A percentile compares a stretch with the other conserved stretches of the same genome.
Evolutionary conservation across 2,888 invertebrate species (phyloP).

Genomic region (Dione vanillae): DNA sequence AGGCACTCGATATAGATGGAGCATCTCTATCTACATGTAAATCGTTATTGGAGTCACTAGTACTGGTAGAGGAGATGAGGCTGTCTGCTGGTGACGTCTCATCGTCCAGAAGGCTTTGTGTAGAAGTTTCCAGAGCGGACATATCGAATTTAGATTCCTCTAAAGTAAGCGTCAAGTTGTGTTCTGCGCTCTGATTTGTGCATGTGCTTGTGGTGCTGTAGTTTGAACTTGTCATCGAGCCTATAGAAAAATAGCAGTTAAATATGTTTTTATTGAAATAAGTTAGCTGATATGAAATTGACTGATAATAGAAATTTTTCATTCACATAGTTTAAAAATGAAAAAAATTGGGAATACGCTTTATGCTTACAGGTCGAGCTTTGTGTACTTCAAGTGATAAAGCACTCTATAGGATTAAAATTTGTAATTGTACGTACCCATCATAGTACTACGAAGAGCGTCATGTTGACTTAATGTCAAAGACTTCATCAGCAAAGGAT

Average conservation of each 20-base stretch:
- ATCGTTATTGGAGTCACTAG: slow-evolving; percentile 85
- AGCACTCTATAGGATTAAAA: too few relatives aligned
- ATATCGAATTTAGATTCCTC: slow-evolving; percentile 91
- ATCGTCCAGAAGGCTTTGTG: slow-evolving; percentile 89
- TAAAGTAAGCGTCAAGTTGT: slow-evolving; percentile 85
- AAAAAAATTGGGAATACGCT: too few relatives aligned
- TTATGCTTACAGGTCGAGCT: too few relatives aligned
- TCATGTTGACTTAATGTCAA: slow-evolving; percentile 77
- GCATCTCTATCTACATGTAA: slow-evolving; percentile 75
- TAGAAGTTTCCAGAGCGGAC: slow-evolving; percentile 87
- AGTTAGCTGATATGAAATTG: too few relatives aligned
- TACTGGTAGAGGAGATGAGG: slow-evolving; percentile 86
- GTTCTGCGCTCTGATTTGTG: slow-evolving; percentile 77
- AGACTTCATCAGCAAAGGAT: slow-evolving; percentile 80
- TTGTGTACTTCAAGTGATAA: too few relatives aligned
- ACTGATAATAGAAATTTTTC: too few relatives aligned
- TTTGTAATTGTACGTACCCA: slow-evolving; percentile 61
- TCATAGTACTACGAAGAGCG: slow-evolving; percentile 73
- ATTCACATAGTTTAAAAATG: too few relatives aligned
- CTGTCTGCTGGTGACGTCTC: slow-evolving; percentile 94
- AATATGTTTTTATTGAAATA: too few relatives aligned
- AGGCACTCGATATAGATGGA: slow-evolving; percentile 75
- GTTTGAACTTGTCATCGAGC: slow-evolving; percentile 81
- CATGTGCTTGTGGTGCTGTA: slow-evolving; percentile 81
- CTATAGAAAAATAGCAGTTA: slow-evolving; percentile 51